Conservation (phyloP, 2,797 vertebrate species). For the Apogon hyalosoma region DNA sequence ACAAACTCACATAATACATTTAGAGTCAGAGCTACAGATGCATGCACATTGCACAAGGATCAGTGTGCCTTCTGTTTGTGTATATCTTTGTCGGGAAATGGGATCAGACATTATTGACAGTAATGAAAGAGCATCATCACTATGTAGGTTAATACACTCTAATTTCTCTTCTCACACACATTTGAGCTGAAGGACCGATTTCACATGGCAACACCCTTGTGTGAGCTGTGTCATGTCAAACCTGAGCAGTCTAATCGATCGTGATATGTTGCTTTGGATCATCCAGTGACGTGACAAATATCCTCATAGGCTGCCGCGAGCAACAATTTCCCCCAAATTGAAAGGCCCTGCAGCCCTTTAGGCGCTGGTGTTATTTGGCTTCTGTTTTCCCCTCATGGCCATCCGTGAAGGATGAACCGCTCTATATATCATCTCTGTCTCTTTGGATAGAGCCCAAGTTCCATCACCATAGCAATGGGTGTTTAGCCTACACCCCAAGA, state of each 20-base stretch:
- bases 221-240: constrained; percentile 49
- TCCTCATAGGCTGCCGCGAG: constrained; percentile 57
- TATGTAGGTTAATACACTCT: constrained; percentile 32
- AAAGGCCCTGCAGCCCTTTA: constrained; percentile 73
- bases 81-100: constrained; percentile 1
- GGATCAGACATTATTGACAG: constrained; percentile 37
- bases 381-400: constrained; percentile 73
- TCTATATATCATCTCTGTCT: constrained; percentile 80
- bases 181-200: constrained; percentile 19
- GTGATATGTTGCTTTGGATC: constrained; percentile 66
- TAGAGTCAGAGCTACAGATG: not conserved
- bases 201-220: constrained; percentile 33
- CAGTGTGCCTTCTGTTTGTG: constrained; percentile 3
- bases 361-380: constrained; percentile 75
- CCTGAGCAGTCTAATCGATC: constrained; percentile 54
- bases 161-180: constrained; percentile 13
- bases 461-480: constrained; percentile 80
- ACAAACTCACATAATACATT: not conserved
- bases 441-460: constrained; percentile 72
- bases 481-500: constrained; percentile 73
- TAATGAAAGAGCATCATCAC: constrained; percentile 53
- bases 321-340: constrained; percentile 79
- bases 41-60: not conserved
- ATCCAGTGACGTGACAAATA: constrained; percentile 72
- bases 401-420: constrained; percentile 74